Base-by-base conservation (phyloP, 2,888 invertebrate species). In the Agrenia bidenticulata region DNA sequence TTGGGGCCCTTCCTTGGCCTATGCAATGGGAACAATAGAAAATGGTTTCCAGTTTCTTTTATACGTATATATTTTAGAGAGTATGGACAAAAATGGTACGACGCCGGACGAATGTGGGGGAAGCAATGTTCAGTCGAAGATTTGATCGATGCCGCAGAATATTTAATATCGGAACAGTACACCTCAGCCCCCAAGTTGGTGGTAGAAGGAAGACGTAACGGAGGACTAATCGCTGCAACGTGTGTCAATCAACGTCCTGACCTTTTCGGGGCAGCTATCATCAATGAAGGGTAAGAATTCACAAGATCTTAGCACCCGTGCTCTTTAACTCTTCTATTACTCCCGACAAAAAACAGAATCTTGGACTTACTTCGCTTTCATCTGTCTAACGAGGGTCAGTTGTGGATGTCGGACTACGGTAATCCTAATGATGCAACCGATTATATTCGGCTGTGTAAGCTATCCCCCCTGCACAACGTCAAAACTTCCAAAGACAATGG, bases 111-210 rank as follows among this genome's bases (percentile, higher is more conserved):
- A 23, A 84, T 92, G 69, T 85, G 88, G 2, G 94, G 95, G 79
- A 99, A 98, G 79, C 97, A 98, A 82, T 98, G 98, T 81, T 91
- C 90, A 53, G 98, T 98, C 81, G 92, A 97, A 81, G 99, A 99
- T 83, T 97, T 99, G 81, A 91, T 92, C 78, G 84, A 86, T 61
- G 95, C 96, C 0, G 96, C 92, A 0, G 89, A 95, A 80, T 94
- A 90, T 83, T 85, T 98, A 49, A 85, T 94, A 26, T 78, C 82
- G 4, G 85, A 90, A 74, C 85, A 87, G n/a, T 94, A 92, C 81
- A 94, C 96, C 0, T 82, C 80, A 23, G 82, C 88, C 11, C 81
- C 85, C 59, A 89, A 88, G 79, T 79, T 97, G 67, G 88, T 88
- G 15, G 94, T 94, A 76, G 90, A 94, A 81, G 99, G 98, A 17